Evolutionary conservation across 1,140 invertebrate genomes (phyloP).

Genomic region (Hesperophylax magnus): DNA sequence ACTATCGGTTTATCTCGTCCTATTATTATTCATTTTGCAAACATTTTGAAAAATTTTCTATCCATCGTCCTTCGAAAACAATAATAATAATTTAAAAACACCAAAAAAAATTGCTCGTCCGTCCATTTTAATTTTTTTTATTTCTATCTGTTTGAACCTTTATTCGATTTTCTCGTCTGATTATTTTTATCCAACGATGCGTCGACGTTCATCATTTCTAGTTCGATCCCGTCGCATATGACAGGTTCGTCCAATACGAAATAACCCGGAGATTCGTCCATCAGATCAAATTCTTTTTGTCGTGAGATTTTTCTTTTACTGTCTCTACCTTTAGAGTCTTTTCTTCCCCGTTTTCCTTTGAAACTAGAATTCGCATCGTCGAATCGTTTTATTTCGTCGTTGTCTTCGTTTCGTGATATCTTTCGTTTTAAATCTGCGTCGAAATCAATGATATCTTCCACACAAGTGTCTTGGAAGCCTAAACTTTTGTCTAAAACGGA

Average conservation of each 20-base stretch:
- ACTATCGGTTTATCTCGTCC: too few species aligned
- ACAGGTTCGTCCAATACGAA: slow-evolving; percentile 13
- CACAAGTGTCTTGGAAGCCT: slow-evolving; percentile 12
- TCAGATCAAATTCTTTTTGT: background rate
- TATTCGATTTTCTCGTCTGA: too few species aligned
- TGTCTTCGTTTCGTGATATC: background rate
- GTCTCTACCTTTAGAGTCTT: slow-evolving; percentile 11
- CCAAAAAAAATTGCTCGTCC: too few species aligned
- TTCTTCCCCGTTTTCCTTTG: background rate
- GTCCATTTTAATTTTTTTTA: too few species aligned
- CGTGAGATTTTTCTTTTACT: background rate
- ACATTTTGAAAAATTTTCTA: too few species aligned
- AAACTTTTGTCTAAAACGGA: slow-evolving; percentile 24
- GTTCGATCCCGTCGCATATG: background rate
- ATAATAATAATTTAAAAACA: too few species aligned
- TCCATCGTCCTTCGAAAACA: too few species aligned
- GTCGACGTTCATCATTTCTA: background rate
- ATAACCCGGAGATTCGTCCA: slow-evolving; percentile 5
- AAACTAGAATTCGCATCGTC: background rate
- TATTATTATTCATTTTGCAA: too few species aligned
- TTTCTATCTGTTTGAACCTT: too few species aligned
- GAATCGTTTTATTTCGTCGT: background rate
- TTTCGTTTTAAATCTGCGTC: background rate
- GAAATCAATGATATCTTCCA: background rate
- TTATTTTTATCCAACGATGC: too few species aligned